Evolutionary conservation across 1,140 invertebrate species (phyloP).

Genomic region (Trichonephila clavata): DNA sequence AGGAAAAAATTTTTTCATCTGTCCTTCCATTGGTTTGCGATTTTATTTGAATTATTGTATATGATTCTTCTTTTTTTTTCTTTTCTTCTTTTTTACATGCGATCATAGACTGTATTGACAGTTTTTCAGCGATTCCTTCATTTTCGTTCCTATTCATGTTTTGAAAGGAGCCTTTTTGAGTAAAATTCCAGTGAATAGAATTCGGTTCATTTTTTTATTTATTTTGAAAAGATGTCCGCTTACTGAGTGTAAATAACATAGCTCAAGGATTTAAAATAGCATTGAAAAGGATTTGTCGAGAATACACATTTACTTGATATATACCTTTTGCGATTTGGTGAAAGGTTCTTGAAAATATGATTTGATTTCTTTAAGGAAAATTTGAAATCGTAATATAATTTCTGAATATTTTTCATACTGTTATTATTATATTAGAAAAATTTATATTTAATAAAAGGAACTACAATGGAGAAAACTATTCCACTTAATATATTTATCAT

Average conservation of each 20-base stretch:
- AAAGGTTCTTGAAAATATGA: too few species aligned
- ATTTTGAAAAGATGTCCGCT: not conserved
- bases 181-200: not conserved
- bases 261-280: too few species aligned
- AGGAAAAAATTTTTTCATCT: not conserved
- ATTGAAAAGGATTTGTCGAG: too few species aligned
- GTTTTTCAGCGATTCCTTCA: not conserved
- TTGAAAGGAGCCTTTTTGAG: slow-evolving; percentile 8
- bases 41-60: slow-evolving; percentile 49
- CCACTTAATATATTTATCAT: too few species aligned
- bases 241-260: not conserved
- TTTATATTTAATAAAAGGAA: too few species aligned
- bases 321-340: too few species aligned
- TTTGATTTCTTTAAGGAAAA: too few species aligned
- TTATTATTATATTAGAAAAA: too few species aligned
- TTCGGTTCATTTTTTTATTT: not conserved
- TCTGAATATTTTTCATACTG: too few species aligned
- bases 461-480: too few species aligned
- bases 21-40: not conserved
- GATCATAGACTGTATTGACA: not conserved
- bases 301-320: too few species aligned
- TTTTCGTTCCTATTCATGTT: not conserved
- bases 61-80: not conserved
- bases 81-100: not conserved
- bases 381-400: too few species aligned